Evolutionary conservation across 2,888 invertebrate genomes (phyloP).

Genomic region (Lepidochrysops patricia): DNA sequence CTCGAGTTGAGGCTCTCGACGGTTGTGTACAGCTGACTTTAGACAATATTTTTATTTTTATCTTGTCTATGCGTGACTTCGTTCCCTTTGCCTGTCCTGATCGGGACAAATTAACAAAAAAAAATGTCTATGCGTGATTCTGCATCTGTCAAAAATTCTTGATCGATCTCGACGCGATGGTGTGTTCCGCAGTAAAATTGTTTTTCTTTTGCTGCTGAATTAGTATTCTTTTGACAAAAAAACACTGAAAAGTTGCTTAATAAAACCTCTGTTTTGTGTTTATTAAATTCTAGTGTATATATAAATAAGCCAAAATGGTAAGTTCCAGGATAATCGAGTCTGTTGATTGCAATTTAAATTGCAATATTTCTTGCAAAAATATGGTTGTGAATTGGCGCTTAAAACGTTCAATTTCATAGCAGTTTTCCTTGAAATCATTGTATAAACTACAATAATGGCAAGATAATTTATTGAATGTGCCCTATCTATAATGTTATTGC

Average conservation of each 20-base stretch:
- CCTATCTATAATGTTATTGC: not conserved
- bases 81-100: no score
- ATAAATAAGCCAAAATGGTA: conserved; percentile 24
- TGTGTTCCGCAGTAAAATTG: conserved; percentile 23
- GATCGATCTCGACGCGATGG: conserved; percentile 36
- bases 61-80: no score
- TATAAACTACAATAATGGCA: conserved; percentile 6
- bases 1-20: no score
- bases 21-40: no score
- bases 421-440: not conserved
- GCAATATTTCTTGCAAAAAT: not conserved
- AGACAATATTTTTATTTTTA: no score
- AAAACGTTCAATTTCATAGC: conserved; percentile 8
- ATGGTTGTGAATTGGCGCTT: not conserved
- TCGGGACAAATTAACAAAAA: not conserved
- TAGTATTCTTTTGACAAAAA: conserved; percentile 11
- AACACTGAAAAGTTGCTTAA: no score
- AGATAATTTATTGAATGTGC: not conserved
- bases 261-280: conserved; percentile 7
- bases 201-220: conserved; percentile 21
- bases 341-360: not conserved
- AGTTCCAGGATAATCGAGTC: conserved; percentile 12
- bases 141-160: conserved; percentile 31
- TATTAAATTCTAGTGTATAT: conserved; percentile 14
- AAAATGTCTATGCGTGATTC: not conserved